phyloP scores from a whole-genome alignment of 1,140 invertebrate species.

The Drosophila varians region DNA sequence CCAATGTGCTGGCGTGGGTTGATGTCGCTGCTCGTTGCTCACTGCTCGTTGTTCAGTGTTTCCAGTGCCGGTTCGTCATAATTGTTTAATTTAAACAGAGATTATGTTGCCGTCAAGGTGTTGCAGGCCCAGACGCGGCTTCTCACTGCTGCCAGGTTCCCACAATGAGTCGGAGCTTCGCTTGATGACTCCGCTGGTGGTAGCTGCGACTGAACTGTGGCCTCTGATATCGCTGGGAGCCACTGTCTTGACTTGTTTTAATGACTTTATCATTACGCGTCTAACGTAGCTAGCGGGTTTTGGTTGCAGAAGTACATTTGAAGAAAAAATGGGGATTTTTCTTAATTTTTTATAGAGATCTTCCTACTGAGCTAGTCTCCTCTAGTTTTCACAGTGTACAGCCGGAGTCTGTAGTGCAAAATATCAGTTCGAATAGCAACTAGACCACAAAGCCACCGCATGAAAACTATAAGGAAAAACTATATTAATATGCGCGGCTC shows the following conservation, averaged over 20 bases:
- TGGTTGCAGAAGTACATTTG: slow-evolving; percentile 24
- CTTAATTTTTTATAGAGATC: no score
- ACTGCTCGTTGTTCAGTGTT: no score
- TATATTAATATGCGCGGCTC: slow-evolving; percentile 50
- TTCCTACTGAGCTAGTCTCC: no score
- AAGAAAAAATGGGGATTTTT: neutral
- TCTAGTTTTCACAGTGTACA: neutral
- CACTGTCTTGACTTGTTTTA: slow-evolving; percentile 56
- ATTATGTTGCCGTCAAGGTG: slow-evolving; percentile 52
- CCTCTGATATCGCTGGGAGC: slow-evolving; percentile 59
- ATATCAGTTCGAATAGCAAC: slow-evolving; percentile 35
- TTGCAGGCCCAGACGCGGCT: slow-evolving; percentile 33
- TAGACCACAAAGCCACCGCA: slow-evolving; percentile 70
- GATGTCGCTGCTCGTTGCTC: no score
- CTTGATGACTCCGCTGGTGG: slow-evolving; percentile 57
- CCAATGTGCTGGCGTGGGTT: slow-evolving; percentile 12
- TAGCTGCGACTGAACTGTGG: slow-evolving; percentile 58
- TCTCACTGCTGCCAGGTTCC: slow-evolving; percentile 56
- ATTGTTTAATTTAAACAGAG: slow-evolving; percentile 73
- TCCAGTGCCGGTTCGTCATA: slow-evolving; percentile 59
- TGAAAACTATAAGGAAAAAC: slow-evolving; percentile 55
- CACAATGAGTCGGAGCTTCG: slow-evolving; percentile 65
- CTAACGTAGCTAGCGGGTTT: slow-evolving; percentile 22
- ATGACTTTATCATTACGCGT: slow-evolving; percentile 72
- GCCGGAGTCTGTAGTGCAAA: slow-evolving; percentile 11